Conservation (phyloP, 2,113 vertebrate species). For the Ariopsis seemanni region DNA sequence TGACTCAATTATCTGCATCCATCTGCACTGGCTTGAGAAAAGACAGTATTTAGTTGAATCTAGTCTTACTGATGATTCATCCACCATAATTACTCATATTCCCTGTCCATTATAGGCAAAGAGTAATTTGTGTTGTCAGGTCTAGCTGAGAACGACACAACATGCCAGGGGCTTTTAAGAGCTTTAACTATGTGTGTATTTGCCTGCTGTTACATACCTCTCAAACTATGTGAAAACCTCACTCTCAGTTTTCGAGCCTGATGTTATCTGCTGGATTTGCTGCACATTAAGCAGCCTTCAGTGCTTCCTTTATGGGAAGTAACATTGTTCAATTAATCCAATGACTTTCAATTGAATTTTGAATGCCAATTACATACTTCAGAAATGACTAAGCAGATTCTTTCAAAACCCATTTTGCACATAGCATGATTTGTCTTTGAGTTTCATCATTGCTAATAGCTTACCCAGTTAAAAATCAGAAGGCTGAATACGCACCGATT, state of each 20-base stretch:
- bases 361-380: conserved; percentile 18
- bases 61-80: conserved; percentile 36
- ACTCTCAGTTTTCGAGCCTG: not conserved
- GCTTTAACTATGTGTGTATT: conserved; percentile 35
- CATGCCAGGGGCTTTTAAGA: conserved; percentile 26
- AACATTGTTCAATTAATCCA: conserved; percentile 24
- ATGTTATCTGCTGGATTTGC: conserved; percentile 11
- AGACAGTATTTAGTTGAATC: conserved; percentile 38
- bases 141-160: conserved; percentile 20
- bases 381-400: conserved; percentile 14
- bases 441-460: conserved; percentile 13
- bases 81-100: conserved; percentile 37
- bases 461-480: conserved; percentile 17
- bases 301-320: not conserved
- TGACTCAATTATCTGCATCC: conserved; percentile 33
- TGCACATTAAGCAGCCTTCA: conserved; percentile 19
- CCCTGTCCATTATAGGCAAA: conserved; percentile 31
- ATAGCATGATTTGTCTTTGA: not conserved
- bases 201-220: conserved; percentile 26
- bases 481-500: not conserved
- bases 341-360: not conserved
- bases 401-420: conserved; percentile 2
- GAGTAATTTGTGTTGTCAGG: conserved; percentile 18
- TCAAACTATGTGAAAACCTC: not conserved
- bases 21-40: conserved; percentile 27